Conservation (phyloP, 2,888 invertebrate species). For the Scrobipalpa atriplicella region DNA sequence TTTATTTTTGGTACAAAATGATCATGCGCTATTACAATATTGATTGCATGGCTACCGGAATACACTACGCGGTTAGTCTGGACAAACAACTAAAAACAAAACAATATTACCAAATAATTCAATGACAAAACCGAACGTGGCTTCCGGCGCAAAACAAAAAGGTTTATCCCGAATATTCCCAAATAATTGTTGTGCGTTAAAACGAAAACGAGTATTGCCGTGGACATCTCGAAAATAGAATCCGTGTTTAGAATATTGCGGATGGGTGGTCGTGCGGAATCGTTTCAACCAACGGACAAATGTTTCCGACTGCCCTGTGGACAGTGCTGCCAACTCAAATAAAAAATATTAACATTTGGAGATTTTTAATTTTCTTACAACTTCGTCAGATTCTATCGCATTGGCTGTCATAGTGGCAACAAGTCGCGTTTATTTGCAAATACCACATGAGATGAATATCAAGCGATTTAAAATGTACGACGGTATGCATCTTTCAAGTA, state of each 20-base stretch:
- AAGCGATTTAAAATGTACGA: too few species aligned
- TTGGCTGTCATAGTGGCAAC: too few species aligned
- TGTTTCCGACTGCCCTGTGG: neutral
- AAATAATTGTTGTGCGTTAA: constrained; percentile 25
- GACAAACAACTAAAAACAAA: neutral
- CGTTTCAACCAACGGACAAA: neutral
- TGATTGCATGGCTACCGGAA: too few species aligned
- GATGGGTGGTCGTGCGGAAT: neutral
- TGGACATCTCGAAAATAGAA: constrained; percentile 34
- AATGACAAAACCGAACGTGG: constrained; percentile 1
- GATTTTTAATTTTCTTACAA: neutral
- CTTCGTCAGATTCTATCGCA: neutral
- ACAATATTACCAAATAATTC: neutral
- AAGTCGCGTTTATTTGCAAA: too few species aligned
- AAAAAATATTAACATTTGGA: too few species aligned
- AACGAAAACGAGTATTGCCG: constrained; percentile 29
- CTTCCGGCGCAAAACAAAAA: neutral
- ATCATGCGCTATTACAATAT: too few species aligned
- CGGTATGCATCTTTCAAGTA: too few species aligned
- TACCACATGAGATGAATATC: too few species aligned
- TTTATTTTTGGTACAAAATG: too few species aligned
- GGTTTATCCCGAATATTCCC: neutral
- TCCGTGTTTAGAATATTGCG: constrained; percentile 35
- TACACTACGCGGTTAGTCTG: too few species aligned
- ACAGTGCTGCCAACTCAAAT: neutral